Percentiles rank a stretch among this genome's conserved stretches.
These are phyloP conservation scores for Acleris emargana DNA, from an alignment of 2,888 invertebrate genomes.

Conservation along the genomic window DNA sequence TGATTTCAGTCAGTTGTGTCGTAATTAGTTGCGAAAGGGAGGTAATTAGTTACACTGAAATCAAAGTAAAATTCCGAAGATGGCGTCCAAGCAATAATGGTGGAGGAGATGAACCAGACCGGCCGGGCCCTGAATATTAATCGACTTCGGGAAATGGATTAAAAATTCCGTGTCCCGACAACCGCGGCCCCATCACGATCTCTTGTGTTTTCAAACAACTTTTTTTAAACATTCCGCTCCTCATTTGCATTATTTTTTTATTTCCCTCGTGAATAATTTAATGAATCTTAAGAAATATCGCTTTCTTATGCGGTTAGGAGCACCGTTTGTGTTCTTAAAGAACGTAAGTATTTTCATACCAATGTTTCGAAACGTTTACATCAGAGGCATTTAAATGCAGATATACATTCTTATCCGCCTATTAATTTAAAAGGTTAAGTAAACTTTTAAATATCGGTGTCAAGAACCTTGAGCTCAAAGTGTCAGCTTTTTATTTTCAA, in stretches of 20 bases:
- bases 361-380: too few relatives aligned
- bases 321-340: conserved; percentile 36
- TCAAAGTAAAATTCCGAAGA: conserved; percentile 69
- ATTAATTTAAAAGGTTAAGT: background rate
- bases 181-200: conserved; percentile 68
- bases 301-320: conserved; percentile 50
- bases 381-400: too few relatives aligned
- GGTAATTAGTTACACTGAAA: conserved; percentile 75
- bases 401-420: too few relatives aligned
- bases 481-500: conserved; percentile 43
- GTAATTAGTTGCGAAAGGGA: conserved; percentile 67
- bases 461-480: conserved; percentile 38
- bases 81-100: conserved; percentile 77
- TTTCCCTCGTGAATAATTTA: conserved; percentile 81
- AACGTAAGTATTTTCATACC: background rate
- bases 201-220: conserved; percentile 79
- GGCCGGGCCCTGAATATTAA: conserved; percentile 82
- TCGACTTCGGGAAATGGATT: conserved; percentile 83
- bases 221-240: conserved; percentile 73
- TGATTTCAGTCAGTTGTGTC: conserved; percentile 25
- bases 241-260: conserved; percentile 80
- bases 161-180: conserved; percentile 80
- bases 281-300: conserved; percentile 77
- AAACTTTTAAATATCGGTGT: background rate
- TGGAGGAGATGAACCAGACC: conserved; percentile 84